Evolutionary conservation across 2,113 vertebrate species (phyloP), one percentile per base, ranked within the genome.

Genomic region (Aviceda subcristata): DNA sequence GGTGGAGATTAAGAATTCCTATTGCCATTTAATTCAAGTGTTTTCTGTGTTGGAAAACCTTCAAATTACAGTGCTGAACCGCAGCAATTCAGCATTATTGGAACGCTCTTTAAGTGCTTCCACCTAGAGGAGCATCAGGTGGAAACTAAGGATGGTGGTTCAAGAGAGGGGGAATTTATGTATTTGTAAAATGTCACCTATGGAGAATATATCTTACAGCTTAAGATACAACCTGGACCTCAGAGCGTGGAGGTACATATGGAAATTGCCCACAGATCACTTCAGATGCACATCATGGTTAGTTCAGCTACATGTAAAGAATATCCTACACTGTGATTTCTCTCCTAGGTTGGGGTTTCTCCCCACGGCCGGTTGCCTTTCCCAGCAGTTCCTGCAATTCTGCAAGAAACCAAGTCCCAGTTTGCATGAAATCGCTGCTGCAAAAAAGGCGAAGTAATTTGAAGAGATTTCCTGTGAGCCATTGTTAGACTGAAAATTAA

Each of bases 211-310:
- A 71, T 39, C 39, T 39, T 19, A 8, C 8, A 21, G 15, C n/a
- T 56, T 75, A n/a, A n/a, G n/a, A n/a, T n/a, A n/a, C n/a, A n/a
- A 21, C 34, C 27, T 39, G 29, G 29, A 59, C n/a, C 64, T 39
- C 29, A 10, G 43, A 34, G 29, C 9, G 1, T 21, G 53, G n/a
- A 50, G 29, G 43, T 26, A 24, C 10, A 1, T 0, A 2, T 41
- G 55, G 45, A 72, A 50, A 14, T 23, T 14, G 30, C 55, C 14
- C 23, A 14, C 23, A 8, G 30, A 18, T 41, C 45, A 5, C 19
- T n/a, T 62, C 23, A 24, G 9, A 8, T 34, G 56, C 23, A 29
- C 30, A 18, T 13, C 11, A 6, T 19, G 12, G 15, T 30, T 43
- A 41, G 41, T 36, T n/a, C 15, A 15, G 23, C 12, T 83, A 45